A percentile compares a stretch with the other conserved stretches of the same genome.
Evolutionary conservation across 2,888 invertebrate genomes (phyloP).

Genomic region (Branchellion lobata): DNA sequence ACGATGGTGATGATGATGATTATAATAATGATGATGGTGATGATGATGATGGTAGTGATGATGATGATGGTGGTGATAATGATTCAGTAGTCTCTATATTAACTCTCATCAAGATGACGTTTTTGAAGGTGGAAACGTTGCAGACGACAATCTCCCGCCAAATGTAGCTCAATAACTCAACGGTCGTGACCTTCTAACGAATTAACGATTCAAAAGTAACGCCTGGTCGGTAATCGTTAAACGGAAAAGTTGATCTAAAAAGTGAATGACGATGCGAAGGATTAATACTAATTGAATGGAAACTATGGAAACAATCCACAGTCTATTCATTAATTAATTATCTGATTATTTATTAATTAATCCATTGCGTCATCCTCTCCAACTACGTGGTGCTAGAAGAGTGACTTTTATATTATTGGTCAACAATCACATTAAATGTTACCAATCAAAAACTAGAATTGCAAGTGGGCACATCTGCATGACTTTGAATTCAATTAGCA

Average conservation of each 20-base stretch:
- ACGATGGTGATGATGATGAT: not conserved
- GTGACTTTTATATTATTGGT: no score
- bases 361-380: no score
- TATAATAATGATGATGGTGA: not conserved
- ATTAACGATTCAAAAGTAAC: not conserved
- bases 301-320: no score
- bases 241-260: not conserved
- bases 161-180: not conserved
- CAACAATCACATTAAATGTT: no score
- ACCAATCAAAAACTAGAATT: no score
- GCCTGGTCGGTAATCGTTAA: not conserved
- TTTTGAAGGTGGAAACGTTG: not conserved
- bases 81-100: not conserved
- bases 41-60: not conserved
- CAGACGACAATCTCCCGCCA: not conserved
- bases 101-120: not conserved
- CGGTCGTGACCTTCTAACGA: not conserved
- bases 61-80: not conserved
- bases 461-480: no score
- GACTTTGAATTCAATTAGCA: no score
- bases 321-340: no score
- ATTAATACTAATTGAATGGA: no score
- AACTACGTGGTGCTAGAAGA: no score
- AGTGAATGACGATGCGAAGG: no score
- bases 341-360: no score